A percentile compares a stretch with the other conserved stretches of the same genome.
Evolutionary conservation across 2,113 vertebrate species (phyloP).

Genomic region (Laticauda laticaudata): DNA sequence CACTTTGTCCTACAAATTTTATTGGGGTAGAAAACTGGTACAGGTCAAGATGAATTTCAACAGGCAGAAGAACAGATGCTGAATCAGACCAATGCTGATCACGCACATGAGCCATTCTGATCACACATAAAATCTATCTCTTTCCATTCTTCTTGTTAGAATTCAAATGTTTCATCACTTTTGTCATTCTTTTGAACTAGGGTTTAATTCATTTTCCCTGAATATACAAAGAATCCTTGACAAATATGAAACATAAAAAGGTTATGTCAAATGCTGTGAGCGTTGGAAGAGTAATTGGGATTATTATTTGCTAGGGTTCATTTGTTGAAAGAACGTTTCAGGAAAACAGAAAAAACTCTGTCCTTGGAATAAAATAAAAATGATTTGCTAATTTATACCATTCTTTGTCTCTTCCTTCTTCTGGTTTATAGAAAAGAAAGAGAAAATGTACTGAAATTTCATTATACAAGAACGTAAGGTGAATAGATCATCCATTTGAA

Average conservation of each 20-base stretch:
- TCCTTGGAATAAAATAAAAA: neutral
- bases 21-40: neutral
- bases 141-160: neutral
- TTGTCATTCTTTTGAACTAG: neutral
- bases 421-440: neutral
- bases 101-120: neutral
- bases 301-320: neutral
- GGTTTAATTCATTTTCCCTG: slow-evolving; percentile 18
- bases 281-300: neutral
- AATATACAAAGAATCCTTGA: neutral
- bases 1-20: neutral
- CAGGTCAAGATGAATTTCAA: neutral
- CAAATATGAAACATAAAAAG: slow-evolving; percentile 19
- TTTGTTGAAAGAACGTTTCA: neutral
- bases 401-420: neutral
- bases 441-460: neutral
- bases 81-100: neutral
- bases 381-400: neutral
- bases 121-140: neutral
- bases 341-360: neutral
- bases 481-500: neutral
- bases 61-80: neutral
- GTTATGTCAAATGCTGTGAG: slow-evolving; percentile 15
- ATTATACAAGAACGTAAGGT: neutral
- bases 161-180: neutral